phyloP scores from a whole-genome alignment of 1,140 invertebrate species.

The Frieseomelitta varia region DNA sequence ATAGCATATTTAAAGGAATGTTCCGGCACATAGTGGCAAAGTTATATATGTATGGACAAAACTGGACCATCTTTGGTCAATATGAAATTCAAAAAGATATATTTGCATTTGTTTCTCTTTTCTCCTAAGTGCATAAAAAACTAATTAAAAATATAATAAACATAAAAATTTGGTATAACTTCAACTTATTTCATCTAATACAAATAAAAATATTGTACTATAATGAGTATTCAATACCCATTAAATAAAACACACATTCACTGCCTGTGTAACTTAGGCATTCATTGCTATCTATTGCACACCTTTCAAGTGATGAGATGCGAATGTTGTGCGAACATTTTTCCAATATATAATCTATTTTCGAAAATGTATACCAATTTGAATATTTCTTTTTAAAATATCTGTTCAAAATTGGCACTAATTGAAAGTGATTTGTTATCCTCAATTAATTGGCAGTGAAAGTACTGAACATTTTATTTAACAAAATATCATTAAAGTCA shows the following conservation, averaged over 20 bases:
- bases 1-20: slow-evolving; percentile 69
- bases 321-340: slow-evolving; percentile 38
- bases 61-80: slow-evolving; percentile 41
- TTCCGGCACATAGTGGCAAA: slow-evolving; percentile 77
- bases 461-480: slow-evolving; percentile 51
- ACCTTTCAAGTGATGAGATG: slow-evolving; percentile 19
- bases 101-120: slow-evolving; percentile 43
- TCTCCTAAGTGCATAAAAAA: slow-evolving; percentile 42
- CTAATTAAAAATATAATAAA: slow-evolving; percentile 45
- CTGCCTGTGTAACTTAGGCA: slow-evolving; percentile 45
- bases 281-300: slow-evolving; percentile 21
- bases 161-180: slow-evolving; percentile 27
- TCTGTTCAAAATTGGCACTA: slow-evolving; percentile 42
- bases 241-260: slow-evolving; percentile 49
- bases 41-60: slow-evolving; percentile 44
- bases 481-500: slow-evolving; percentile 30
- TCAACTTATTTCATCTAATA: slow-evolving; percentile 21
- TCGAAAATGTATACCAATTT: slow-evolving; percentile 16
- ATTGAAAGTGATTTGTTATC: slow-evolving; percentile 20
- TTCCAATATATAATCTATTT: slow-evolving; percentile 43
- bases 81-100: slow-evolving; percentile 60
- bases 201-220: slow-evolving; percentile 31
- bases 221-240: not conserved
- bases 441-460: slow-evolving; percentile 60
- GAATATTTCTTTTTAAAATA: slow-evolving; percentile 28